phyloP scores from a whole-genome alignment of 2,888 invertebrate genomes.

The Invenusta paracnida region DNA sequence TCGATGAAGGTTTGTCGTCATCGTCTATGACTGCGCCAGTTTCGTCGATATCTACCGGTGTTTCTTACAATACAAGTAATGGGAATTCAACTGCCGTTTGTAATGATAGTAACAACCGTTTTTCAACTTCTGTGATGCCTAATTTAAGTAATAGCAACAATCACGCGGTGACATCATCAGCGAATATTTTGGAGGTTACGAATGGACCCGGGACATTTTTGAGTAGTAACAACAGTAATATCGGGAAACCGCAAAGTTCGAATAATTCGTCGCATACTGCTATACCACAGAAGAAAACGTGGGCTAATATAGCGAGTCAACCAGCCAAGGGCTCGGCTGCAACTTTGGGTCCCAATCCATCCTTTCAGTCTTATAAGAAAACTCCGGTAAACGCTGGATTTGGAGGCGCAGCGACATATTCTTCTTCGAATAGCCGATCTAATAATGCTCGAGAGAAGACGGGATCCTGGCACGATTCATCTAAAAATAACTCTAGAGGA shows the following conservation, averaged over 20 bases:
- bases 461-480: not conserved
- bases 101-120: not conserved
- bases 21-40: not conserved
- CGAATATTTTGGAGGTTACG: not conserved
- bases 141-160: not conserved
- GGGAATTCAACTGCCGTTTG: too few relatives aligned
- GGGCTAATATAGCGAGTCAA: slow-evolving; percentile 33
- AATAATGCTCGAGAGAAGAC: not conserved
- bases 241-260: not conserved
- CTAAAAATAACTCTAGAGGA: not conserved
- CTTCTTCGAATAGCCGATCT: not conserved
- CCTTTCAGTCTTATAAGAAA: not conserved
- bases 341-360: not conserved
- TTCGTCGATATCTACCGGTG: not conserved
- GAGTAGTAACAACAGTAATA: not conserved
- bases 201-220: not conserved
- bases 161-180: not conserved
- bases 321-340: slow-evolving; percentile 30
- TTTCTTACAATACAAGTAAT: not conserved
- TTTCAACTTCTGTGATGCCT: not conserved
- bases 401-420: not conserved
- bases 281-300: slow-evolving; percentile 34
- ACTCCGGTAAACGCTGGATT: not conserved
- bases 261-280: not conserved
- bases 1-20: not conserved